Conservation (phyloP, 1,140 invertebrate species). For the Neodiprion lecontei region DNA sequence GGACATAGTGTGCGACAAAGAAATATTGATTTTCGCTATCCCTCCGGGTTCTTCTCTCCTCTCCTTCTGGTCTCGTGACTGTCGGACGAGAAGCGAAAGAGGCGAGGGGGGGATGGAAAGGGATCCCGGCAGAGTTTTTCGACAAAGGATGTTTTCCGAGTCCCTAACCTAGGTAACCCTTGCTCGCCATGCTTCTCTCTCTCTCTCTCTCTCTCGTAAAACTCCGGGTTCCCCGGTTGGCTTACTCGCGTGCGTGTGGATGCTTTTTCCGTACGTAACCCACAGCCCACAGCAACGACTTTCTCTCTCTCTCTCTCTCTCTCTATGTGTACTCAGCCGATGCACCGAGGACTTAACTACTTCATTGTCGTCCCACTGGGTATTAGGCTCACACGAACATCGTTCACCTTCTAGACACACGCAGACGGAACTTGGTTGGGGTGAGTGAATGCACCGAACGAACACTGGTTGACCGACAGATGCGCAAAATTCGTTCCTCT, state of each 20-base stretch:
- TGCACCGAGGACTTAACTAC: slow-evolving; percentile 54
- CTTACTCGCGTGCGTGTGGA: slow-evolving; percentile 30
- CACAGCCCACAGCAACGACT: slow-evolving; percentile 25
- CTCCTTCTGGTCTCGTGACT: slow-evolving; percentile 41
- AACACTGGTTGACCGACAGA: slow-evolving; percentile 43
- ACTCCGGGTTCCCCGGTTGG: slow-evolving; percentile 32
- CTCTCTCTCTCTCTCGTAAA: slow-evolving; percentile 36
- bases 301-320: slow-evolving; percentile 33
- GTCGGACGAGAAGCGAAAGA: slow-evolving; percentile 33
- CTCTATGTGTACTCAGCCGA: slow-evolving; percentile 51
- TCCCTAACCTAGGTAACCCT: slow-evolving; percentile 61
- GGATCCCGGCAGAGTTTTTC: slow-evolving; percentile 56
- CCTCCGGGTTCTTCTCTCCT: slow-evolving; percentile 23
- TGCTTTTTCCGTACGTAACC: slow-evolving; percentile 36
- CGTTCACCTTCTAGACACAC: no score
- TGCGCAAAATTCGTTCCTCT: slow-evolving; percentile 50
- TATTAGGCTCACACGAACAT: slow-evolving; percentile 31
- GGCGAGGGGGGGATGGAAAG: slow-evolving; percentile 28
- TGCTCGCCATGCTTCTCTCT: slow-evolving; percentile 46
- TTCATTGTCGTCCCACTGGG: slow-evolving; percentile 54
- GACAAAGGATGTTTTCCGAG: slow-evolving; percentile 62
- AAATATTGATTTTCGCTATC: not conserved
- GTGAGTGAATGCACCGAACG: no score
- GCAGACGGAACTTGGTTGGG: no score
- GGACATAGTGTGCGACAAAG: no score